Percentiles rank a stretch among this genome's conserved stretches.
These are phyloP conservation scores for Littorina saxatilis DNA, from an alignment of 1,140 invertebrate genomes.

Conservation along the genomic window DNA sequence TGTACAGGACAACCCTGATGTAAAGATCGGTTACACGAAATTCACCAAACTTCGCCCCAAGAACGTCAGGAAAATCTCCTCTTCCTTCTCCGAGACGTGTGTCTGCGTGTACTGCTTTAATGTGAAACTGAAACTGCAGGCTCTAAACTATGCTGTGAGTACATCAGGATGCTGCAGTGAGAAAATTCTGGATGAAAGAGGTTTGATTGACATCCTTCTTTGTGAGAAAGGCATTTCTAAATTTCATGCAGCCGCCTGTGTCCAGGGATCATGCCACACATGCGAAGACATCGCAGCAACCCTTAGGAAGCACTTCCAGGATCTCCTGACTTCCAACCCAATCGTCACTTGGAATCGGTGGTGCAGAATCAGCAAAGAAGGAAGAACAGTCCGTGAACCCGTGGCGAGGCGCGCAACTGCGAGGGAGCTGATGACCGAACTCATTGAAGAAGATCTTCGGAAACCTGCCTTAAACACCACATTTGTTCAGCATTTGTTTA, in stretches of 20 bases:
- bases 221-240: neutral
- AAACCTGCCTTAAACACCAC: neutral
- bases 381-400: neutral
- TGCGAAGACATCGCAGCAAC: neutral
- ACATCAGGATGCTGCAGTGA: neutral
- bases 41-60: neutral
- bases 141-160: neutral
- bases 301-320: neutral
- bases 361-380: neutral
- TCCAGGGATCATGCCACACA: neutral
- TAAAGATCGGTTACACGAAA: neutral
- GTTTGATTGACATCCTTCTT: neutral
- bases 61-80: neutral
- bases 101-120: neutral
- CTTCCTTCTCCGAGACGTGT: neutral
- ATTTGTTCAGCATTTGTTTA: neutral
- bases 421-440: neutral
- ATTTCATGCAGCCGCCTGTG: neutral
- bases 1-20: neutral
- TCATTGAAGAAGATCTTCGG: neutral
- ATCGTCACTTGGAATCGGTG: neutral
- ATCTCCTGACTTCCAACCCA: neutral
- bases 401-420: neutral
- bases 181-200: neutral
- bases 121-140: neutral